Percentiles rank a stretch among this genome's conserved stretches.
Evolutionary conservation across 2,797 vertebrate species (phyloP).

Genomic region (Bradypodion pumilum): DNA sequence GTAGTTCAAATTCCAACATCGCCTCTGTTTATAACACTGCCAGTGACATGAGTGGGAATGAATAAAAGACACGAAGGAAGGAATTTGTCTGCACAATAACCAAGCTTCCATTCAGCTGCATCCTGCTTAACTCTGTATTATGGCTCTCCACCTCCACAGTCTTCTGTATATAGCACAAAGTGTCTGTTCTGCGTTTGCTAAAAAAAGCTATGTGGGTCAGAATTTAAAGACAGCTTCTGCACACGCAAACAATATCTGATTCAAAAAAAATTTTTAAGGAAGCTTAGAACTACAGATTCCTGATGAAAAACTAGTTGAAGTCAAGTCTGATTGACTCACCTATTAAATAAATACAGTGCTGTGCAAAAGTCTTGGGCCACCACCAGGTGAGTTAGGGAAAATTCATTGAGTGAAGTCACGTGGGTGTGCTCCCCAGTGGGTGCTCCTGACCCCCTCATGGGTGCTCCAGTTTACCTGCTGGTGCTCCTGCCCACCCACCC

Average conservation of each 20-base stretch:
- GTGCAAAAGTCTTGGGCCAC: too few species aligned
- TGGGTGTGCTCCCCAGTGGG: too few species aligned
- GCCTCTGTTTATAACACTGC: constrained; percentile 44
- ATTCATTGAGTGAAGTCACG: too few species aligned
- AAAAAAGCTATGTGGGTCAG: not conserved
- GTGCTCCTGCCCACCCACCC: too few species aligned
- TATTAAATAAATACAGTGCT: too few species aligned
- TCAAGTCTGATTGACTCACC: not conserved
- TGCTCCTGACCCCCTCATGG: too few species aligned
- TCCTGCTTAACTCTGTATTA: constrained; percentile 8
- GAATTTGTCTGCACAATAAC: constrained; percentile 30
- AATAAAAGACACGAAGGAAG: constrained; percentile 50
- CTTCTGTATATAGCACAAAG: constrained; percentile 27
- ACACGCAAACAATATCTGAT: not conserved
- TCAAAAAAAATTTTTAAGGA: not conserved
- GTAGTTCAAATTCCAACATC: constrained; percentile 50
- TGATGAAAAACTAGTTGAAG: not conserved
- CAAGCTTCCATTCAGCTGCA: constrained; percentile 37
- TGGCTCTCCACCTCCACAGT: constrained; percentile 21
- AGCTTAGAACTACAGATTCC: not conserved
- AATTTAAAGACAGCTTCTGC: constrained; percentile 23
- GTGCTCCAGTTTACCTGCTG: too few species aligned
- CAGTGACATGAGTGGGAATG: not conserved
- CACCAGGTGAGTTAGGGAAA: too few species aligned
- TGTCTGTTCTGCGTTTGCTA: not conserved